Conservation (phyloP, 2,888 invertebrate genomes). For the Epiblema foenella region DNA sequence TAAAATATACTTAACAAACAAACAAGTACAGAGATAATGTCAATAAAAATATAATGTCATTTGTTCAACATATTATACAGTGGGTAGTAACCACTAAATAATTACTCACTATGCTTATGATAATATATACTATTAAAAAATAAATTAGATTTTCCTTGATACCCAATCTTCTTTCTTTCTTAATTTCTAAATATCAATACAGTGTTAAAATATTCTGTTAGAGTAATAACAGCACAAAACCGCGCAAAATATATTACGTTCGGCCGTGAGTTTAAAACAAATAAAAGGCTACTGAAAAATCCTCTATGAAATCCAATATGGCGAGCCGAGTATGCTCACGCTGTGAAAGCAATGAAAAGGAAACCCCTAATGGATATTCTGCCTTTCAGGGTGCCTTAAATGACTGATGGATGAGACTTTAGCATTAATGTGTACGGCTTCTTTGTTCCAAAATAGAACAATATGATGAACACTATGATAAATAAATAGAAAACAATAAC, state of each 20-base stretch:
- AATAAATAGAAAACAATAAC: slow-evolving; percentile 8
- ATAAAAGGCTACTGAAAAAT: slow-evolving; percentile 50
- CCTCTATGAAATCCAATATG: slow-evolving; percentile 59
- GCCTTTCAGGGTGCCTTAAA: slow-evolving; percentile 57
- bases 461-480: neutral
- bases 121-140: neutral
- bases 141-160: neutral
- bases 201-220: slow-evolving; percentile 2
- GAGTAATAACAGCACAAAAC: slow-evolving; percentile 16
- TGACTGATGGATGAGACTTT: slow-evolving; percentile 64
- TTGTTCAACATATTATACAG: no score
- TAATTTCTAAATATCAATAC: neutral
- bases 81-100: no score
- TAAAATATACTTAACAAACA: no score
- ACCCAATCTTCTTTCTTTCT: no score
- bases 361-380: slow-evolving; percentile 67
- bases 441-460: slow-evolving; percentile 32
- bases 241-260: slow-evolving; percentile 19
- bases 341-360: slow-evolving; percentile 62
- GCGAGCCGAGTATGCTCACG: slow-evolving; percentile 48
- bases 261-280: slow-evolving; percentile 50
- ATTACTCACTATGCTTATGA: no score
- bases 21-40: no score
- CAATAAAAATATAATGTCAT: no score
- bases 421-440: slow-evolving; percentile 46